A percentile compares a stretch with the other conserved stretches of the same genome.
These are phyloP conservation scores for Aporophyla lueneburgensis DNA, from an alignment of 2,888 invertebrate species.

Conservation along the genomic window DNA sequence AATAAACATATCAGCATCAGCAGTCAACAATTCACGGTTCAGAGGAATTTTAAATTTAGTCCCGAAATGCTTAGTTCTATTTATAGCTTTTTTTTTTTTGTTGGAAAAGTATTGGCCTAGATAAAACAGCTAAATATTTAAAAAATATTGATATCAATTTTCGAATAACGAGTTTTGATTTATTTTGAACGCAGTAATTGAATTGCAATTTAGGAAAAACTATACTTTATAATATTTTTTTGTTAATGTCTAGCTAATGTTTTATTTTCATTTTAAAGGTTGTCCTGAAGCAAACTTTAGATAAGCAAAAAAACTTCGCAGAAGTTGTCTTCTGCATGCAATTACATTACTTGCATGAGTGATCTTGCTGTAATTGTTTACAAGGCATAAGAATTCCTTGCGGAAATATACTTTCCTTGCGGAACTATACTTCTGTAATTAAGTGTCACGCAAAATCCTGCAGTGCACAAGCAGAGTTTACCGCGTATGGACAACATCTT, in stretches of 20 bases:
- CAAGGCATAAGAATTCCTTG: too few species aligned
- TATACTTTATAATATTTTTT: not conserved
- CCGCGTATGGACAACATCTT: too few species aligned
- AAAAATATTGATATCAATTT: not conserved
- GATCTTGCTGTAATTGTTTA: too few species aligned
- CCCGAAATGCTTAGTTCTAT: constrained; percentile 64
- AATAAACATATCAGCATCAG: constrained; percentile 88
- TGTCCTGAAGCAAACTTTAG: not conserved
- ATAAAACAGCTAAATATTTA: constrained; percentile 5
- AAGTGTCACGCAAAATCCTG: too few species aligned
- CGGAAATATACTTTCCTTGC: too few species aligned
- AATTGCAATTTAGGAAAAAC: not conserved
- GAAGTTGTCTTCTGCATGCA: too few species aligned
- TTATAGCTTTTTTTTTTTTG: constrained; percentile 32
- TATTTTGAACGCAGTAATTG: not conserved
- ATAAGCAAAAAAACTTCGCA: not conserved
- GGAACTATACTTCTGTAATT: too few species aligned
- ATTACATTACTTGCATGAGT: too few species aligned
- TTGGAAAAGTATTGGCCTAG: not conserved
- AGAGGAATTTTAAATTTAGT: constrained; percentile 77
- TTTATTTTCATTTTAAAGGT: not conserved
- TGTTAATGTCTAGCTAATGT: not conserved
- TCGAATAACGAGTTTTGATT: constrained; percentile 14
- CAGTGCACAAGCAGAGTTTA: too few species aligned
- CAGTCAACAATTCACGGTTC: constrained; percentile 82